A percentile compares a stretch with the other conserved stretches of the same genome.
These are phyloP conservation scores for Craterocephalus amniculus DNA, from an alignment of 2,797 vertebrate genomes.

Conservation along the genomic window DNA sequence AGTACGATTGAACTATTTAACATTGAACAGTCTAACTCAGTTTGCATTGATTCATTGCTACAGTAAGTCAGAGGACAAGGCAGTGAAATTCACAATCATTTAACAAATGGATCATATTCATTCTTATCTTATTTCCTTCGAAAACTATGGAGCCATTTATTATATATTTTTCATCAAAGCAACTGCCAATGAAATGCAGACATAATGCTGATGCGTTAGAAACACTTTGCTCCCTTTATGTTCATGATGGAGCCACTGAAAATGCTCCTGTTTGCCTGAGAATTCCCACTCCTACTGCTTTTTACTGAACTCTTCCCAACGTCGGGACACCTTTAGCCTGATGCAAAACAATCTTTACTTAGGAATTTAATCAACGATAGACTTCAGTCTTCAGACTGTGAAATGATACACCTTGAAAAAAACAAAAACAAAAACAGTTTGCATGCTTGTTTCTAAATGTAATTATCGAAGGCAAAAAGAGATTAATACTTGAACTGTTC, in stretches of 20 bases:
- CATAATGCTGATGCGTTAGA: not conserved
- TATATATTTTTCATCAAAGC: not conserved
- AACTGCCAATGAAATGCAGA: conserved; percentile 9
- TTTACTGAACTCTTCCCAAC: not conserved
- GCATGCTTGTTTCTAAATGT: conserved; percentile 15
- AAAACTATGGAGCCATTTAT: not conserved
- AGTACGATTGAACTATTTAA: not conserved
- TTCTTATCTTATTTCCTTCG: conserved; percentile 1
- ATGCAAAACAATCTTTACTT: conserved; percentile 3
- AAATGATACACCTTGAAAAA: conserved; percentile 1
- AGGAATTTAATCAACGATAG: not conserved
- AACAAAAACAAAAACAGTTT: conserved; percentile 13
- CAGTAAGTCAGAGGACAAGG: not conserved
- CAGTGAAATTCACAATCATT: conserved; percentile 2
- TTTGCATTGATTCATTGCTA: not conserved
- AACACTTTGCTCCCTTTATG: conserved; percentile 39
- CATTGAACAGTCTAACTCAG: not conserved
- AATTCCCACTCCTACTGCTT: not conserved
- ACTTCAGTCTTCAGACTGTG: not conserved
- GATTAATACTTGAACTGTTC: conserved; percentile 23
- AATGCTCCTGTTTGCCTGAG: not conserved
- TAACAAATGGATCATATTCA: not conserved
- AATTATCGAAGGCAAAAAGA: conserved; percentile 16
- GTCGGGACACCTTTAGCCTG: not conserved
- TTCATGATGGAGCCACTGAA: not conserved